Evolutionary conservation across 2,113 vertebrate genomes (phyloP).

Genomic region (Platichthys stellatus): DNA sequence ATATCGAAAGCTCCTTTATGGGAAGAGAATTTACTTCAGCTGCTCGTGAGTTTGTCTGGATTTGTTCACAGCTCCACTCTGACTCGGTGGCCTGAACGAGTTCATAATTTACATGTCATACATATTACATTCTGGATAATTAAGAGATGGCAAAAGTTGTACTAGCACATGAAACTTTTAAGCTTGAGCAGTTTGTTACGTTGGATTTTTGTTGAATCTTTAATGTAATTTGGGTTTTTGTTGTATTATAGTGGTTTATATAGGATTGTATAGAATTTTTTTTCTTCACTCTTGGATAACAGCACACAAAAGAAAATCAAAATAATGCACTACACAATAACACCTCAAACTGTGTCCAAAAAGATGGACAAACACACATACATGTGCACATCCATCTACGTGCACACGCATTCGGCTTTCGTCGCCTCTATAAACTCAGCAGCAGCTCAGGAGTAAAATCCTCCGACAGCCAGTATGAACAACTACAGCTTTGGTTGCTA

Average conservation of each 20-base stretch:
- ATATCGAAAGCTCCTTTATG: not conserved
- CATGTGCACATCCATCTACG: not conserved
- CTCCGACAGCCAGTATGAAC: conserved; percentile 38
- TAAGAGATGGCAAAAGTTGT: too few species aligned
- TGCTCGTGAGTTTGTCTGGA: not conserved
- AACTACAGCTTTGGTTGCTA: conserved; percentile 62
- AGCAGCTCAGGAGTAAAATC: conserved; percentile 34
- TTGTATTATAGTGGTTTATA: too few species aligned
- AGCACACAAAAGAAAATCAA: too few species aligned
- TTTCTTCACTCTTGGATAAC: too few species aligned
- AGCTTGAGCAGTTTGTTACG: too few species aligned
- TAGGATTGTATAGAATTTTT: too few species aligned
- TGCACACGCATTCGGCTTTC: not conserved
- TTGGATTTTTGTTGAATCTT: too few species aligned
- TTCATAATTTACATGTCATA: not conserved
- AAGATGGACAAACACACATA: not conserved
- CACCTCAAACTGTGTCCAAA: not conserved
- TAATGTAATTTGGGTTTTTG: too few species aligned
- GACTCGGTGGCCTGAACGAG: too few species aligned
- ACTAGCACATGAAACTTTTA: too few species aligned
- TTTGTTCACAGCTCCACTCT: conserved; percentile 1
- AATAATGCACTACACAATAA: too few species aligned
- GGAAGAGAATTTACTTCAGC: not conserved
- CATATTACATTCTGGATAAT: not conserved
- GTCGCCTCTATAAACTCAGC: conserved; percentile 34